A percentile compares a stretch with the other conserved stretches of the same genome.
phyloP scores from a whole-genome alignment of 1,140 invertebrate genomes.

The Listronotus bonariensis region DNA sequence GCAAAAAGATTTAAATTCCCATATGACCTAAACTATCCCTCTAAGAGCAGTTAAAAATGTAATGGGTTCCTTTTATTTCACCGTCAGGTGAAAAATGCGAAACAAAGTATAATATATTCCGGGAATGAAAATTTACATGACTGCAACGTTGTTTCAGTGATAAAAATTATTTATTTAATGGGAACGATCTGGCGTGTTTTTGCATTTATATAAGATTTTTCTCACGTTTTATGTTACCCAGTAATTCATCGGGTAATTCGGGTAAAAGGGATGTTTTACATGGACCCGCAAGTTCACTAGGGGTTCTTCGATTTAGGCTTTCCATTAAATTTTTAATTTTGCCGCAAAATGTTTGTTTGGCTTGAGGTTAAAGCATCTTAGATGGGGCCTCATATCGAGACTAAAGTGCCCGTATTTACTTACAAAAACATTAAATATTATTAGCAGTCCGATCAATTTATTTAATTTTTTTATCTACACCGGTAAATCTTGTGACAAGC shows the following conservation, averaged over 20 bases:
- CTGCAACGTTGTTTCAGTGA: constrained; percentile 24
- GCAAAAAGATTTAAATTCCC: constrained; percentile 13
- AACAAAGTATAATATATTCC: constrained; percentile 26
- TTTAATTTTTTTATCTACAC: too few species aligned
- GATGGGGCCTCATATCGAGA: too few species aligned
- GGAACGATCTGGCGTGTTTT: constrained; percentile 25
- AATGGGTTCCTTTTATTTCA: constrained; percentile 28
- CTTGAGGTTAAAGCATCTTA: too few species aligned
- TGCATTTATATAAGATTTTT: constrained; percentile 27
- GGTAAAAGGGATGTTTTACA: constrained; percentile 1
- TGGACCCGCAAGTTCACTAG: background rate
- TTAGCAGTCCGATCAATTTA: too few species aligned
- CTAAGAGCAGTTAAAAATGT: constrained; percentile 28
- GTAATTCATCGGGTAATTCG: constrained; percentile 6
- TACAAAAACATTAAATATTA: too few species aligned
- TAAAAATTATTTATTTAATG: constrained; percentile 30
- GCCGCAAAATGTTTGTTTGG: too few species aligned
- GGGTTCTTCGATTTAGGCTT: background rate
- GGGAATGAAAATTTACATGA: constrained; percentile 22
- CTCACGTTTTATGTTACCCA: constrained; percentile 9
- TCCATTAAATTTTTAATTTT: background rate
- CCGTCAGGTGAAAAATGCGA: constrained; percentile 20
- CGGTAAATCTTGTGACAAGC: too few species aligned
- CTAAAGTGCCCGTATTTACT: too few species aligned
- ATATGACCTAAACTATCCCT: constrained; percentile 16